Base-by-base conservation (phyloP, 2,113 vertebrate species). In the Sula dactylatra region DNA sequence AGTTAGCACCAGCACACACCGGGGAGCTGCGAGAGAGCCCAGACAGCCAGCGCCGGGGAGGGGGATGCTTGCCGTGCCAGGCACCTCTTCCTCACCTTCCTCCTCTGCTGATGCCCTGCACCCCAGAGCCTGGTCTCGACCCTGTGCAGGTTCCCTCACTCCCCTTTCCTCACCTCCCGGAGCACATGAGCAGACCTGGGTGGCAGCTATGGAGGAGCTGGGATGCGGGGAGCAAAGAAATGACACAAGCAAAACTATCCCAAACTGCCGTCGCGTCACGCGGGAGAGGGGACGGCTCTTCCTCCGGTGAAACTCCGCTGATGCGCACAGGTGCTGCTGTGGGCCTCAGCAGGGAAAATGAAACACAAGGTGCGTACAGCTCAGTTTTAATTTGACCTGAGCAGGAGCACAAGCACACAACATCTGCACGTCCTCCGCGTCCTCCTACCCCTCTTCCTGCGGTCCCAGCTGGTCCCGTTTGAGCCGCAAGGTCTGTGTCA, bases 1-100 rank as follows among this genome's bases (percentile, higher is more conserved):
- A 67, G 77, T 0, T 3, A 85, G 1, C 21, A 25, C 31, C 13
- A 5, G 67, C 42, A 14, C 4, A 0, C 0, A 3, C 19, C 0
- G 1, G 50, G 88, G 72, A 73, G 69, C 64, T 19, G 6, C 3
- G 21, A 14, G 44, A 32, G 50, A 76, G 45, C 64, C 47, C 1
- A 3, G 34, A 4, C 14, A 61, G 70, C 12, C 82, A n/a, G 72
- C 1, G 2, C 44, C 0, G 7, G 10, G 34, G 31, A 70, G 36
- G 61, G 69, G 55, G 31, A 82, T 40, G 55, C 36, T 79, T 2
- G 1, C 45, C 3, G 2, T 38, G 50, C 42, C 50, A 7, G 54
- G 29, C 44, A 5, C 38, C 22, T 77, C 87, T 26, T 78, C 85
- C 84, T 87, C 78, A 40, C 52, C 84, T 76, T 52, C 87, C 54